Evolutionary conservation across 2,113 vertebrate species (phyloP).

Genomic region (Polypterus senegalus): DNA sequence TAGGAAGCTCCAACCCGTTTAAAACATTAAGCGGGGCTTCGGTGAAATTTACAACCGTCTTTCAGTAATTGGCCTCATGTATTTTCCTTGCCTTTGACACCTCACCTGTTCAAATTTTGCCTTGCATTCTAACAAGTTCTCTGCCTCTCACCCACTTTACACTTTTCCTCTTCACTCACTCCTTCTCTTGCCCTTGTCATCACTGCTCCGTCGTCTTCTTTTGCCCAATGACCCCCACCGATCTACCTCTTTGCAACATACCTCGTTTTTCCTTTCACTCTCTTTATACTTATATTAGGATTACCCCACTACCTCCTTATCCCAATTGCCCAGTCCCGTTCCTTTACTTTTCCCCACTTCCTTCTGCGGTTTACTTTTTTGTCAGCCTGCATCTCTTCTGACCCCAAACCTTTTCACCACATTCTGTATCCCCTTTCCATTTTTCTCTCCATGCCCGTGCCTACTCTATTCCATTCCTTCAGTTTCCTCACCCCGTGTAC

Average conservation of each 20-base stretch:
- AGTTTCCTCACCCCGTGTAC: not conserved
- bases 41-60: not conserved
- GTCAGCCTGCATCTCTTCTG: not conserved
- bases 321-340: not conserved
- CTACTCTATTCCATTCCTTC: not conserved
- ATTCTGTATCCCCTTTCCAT: not conserved
- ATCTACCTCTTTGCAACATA: constrained; percentile 7
- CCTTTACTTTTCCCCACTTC: not conserved
- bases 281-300: too few species aligned
- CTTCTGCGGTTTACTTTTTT: not conserved
- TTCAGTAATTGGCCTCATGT: too few species aligned
- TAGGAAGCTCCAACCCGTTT: too few species aligned
- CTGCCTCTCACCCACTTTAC: not conserved
- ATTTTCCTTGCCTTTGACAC: not conserved
- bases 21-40: not conserved
- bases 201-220: not conserved
- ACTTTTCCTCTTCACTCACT: constrained; percentile 1
- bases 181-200: not conserved
- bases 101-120: constrained; percentile 4
- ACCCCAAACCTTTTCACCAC: not conserved
- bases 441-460: too few species aligned
- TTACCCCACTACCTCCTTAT: too few species aligned
- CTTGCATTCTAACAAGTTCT: constrained; percentile 6
- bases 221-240: not conserved
- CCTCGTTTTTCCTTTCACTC: not conserved